Evolutionary conservation across 1,140 invertebrate genomes (phyloP).

Genomic region (Pseudomyrmex sp.): DNA sequence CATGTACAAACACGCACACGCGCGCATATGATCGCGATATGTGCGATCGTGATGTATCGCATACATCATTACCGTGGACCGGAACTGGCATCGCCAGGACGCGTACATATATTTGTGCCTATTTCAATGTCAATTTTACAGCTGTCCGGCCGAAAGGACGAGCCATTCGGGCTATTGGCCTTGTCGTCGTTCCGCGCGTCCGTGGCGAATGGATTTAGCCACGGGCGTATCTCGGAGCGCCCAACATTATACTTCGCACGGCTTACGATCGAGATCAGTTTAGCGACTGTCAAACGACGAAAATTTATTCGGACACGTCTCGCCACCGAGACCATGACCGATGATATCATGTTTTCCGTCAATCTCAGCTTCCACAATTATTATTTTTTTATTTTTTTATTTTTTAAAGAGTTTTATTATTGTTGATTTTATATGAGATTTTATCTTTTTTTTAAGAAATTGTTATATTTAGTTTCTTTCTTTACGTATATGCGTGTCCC

Average conservation of each 20-base stretch:
- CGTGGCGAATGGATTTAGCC: conserved; percentile 63
- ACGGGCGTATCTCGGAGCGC: conserved; percentile 41
- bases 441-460: background rate
- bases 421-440: background rate
- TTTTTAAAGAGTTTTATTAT: background rate
- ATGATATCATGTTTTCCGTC: background rate
- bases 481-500: background rate
- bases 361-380: no score
- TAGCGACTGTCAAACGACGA: conserved; percentile 48
- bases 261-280: conserved; percentile 40
- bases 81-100: conserved; percentile 28
- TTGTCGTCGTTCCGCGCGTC: conserved; percentile 52
- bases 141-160: conserved; percentile 58
- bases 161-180: conserved; percentile 39
- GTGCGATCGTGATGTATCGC: conserved; percentile 35
- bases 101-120: conserved; percentile 17
- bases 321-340: background rate
- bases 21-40: no score
- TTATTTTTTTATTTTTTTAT: background rate
- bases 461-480: no score
- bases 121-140: conserved; percentile 62
- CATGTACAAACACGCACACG: background rate
- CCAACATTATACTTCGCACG: conserved; percentile 58
- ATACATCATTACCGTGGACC: conserved; percentile 24
- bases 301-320: conserved; percentile 33